Conservation (phyloP, 2,113 vertebrate genomes). For the Callionymus lyra region DNA sequence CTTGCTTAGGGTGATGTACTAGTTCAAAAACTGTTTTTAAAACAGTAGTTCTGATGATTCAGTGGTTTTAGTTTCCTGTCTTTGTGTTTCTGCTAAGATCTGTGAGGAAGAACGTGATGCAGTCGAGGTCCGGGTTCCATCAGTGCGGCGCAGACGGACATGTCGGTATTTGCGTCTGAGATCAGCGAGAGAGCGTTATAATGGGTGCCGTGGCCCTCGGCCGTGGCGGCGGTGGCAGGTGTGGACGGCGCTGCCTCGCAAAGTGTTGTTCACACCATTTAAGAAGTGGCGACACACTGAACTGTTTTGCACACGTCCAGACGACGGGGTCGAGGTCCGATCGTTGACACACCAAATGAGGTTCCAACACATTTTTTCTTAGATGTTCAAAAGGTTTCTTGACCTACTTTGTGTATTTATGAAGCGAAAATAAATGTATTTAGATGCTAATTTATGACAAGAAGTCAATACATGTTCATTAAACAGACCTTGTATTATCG, state of each 20-base stretch:
- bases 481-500: constrained; percentile 1
- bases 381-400: not conserved
- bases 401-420: not conserved
- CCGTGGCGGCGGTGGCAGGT: constrained; percentile 35
- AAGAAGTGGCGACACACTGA: constrained; percentile 58
- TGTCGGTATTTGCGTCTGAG: constrained; percentile 15
- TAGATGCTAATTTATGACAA: too few relatives aligned
- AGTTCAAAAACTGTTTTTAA: too few relatives aligned
- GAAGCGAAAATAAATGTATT: too few relatives aligned
- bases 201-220: constrained; percentile 2
- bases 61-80: too few relatives aligned
- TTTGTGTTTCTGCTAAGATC: too few relatives aligned
- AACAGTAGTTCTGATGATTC: too few relatives aligned
- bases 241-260: constrained; percentile 50
- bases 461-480: too few relatives aligned
- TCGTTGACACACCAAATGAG: constrained; percentile 33
- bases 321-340: constrained; percentile 19
- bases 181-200: constrained; percentile 5
- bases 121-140: not conserved
- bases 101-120: too few relatives aligned
- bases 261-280: constrained; percentile 68
- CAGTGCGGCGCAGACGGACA: too few relatives aligned
- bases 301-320: constrained; percentile 46
- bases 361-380: constrained; percentile 32
- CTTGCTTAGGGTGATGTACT: too few relatives aligned